Conservation (phyloP, 2,797 vertebrate species). For the Hephaestus fuliginosus region DNA sequence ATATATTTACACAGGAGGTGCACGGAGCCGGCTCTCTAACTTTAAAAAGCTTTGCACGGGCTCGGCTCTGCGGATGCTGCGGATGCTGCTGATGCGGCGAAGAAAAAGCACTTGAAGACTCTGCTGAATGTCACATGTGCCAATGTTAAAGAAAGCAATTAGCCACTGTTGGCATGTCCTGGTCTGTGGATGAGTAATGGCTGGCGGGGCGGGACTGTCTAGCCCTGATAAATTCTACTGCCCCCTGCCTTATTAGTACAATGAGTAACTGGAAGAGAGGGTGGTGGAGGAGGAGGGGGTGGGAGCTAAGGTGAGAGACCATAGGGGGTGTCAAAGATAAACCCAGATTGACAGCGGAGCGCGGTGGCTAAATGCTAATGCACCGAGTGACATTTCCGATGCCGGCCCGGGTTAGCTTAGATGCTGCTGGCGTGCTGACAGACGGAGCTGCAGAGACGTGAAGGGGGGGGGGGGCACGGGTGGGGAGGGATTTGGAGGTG, state of each 20-base stretch:
- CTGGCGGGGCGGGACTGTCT: slow-evolving; percentile 80
- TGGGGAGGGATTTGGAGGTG: not conserved
- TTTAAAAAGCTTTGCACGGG: slow-evolving; percentile 1
- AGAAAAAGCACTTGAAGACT: slow-evolving; percentile 25
- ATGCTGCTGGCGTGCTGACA: slow-evolving; percentile 71
- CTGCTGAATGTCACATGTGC: slow-evolving; percentile 78
- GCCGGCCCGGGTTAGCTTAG: slow-evolving; percentile 74
- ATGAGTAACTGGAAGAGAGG: slow-evolving; percentile 61
- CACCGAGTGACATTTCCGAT: slow-evolving; percentile 85
- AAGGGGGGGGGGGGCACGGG: not conserved
- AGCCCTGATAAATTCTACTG: slow-evolving; percentile 84
- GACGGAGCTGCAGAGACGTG: slow-evolving; percentile 34
- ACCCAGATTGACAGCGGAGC: slow-evolving; percentile 84
- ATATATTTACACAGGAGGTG: not conserved
- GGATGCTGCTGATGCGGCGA: too few species aligned
- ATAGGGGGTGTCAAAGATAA: slow-evolving; percentile 84
- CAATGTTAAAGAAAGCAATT: slow-evolving; percentile 84
- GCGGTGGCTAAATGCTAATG: slow-evolving; percentile 88
- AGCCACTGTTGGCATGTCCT: slow-evolving; percentile 78
- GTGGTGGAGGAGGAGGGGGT: slow-evolving; percentile 26
- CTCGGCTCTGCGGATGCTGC: not conserved
- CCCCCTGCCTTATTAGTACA: slow-evolving; percentile 82
- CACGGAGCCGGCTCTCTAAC: not conserved
- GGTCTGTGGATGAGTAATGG: slow-evolving; percentile 86
- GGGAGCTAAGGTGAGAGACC: slow-evolving; percentile 71